Evolutionary conservation across 2,888 invertebrate genomes (phyloP).

Genomic region (Melolontha melolontha): DNA sequence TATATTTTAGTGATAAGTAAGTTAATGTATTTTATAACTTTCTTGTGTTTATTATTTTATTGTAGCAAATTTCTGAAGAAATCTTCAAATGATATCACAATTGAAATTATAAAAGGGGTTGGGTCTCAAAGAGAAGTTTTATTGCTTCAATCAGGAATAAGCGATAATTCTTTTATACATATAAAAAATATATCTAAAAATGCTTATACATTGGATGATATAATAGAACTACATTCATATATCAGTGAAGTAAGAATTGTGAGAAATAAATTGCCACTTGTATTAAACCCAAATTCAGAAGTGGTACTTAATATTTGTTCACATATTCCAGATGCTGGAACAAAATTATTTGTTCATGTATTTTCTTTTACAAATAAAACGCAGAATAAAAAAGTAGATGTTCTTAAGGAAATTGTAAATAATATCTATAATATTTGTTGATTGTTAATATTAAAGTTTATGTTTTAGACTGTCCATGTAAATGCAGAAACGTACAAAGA

Average conservation of each 20-base stretch:
- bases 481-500: conserved; percentile 49
- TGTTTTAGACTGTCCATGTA: conserved; percentile 48
- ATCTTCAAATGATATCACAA: conserved; percentile 2
- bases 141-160: not conserved
- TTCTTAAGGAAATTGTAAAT: conserved; percentile 50
- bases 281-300: conserved; percentile 13
- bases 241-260: not conserved
- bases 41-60: conserved; percentile 1
- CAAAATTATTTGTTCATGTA: conserved; percentile 16
- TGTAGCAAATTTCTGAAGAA: conserved; percentile 12
- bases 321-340: conserved; percentile 1
- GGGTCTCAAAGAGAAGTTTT: conserved; percentile 15
- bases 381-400: conserved; percentile 8
- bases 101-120: conserved; percentile 26
- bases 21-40: not conserved
- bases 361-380: conserved; percentile 27
- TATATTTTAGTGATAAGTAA: conserved; percentile 32
- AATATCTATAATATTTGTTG: not conserved
- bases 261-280: conserved; percentile 1
- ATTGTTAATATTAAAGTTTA: not conserved
- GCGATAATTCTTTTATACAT: not conserved
- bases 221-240: conserved; percentile 16
- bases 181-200: conserved; percentile 20
- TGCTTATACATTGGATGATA: conserved; percentile 6
- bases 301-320: conserved; percentile 4